Base-by-base conservation (phyloP, 2,797 vertebrate genomes). In the Pyrocephalus nanus region DNA sequence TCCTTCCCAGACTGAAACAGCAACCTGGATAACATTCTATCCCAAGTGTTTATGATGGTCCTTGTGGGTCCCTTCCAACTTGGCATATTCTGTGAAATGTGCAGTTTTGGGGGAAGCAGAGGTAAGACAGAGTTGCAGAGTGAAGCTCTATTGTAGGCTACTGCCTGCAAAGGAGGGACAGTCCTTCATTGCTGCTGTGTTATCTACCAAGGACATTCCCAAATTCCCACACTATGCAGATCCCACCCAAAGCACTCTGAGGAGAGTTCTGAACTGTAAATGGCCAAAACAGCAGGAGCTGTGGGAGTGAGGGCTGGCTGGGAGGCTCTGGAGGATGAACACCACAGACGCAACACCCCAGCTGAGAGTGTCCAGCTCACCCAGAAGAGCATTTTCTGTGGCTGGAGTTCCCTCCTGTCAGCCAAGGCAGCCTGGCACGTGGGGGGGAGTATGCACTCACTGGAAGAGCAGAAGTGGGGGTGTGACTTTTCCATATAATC, bases 241-340 rank as follows among this genome's bases (percentile, higher is more conserved):
- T 38, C 26, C 51, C 6, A 62, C 43, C 26, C 69, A 70, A 57
- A 62, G 79, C 22, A 38, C 0, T 7, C 4, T 8, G 30, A 61
- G 45, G 30, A 43, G 60, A 67, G 32, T 8, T 82, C 42, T 36
- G 29, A 62, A 72, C 50, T 15, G 26, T 4, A n/a, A 57, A 29
- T 11, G 9, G 42, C 27, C 61, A 45, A 65, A 47, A 60, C 48
- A 88, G 34, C 51, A 26, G 34, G 43, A 18, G 9, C 34, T 40
- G 32, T 2, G 38, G 66, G 34, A 88, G 32, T 18, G n/a, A 29
- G 10, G 3, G 20, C 40, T 79, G 36, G 27, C 45, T 0, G 0
- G 69, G 32, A 50, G 20, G 32, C 69, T 76, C 80, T n/a, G 53
- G 2, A 60, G 57, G 42, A 36, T 6, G 20, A 45, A 42, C 0